Conservation (phyloP, 2,113 vertebrate species). For the Rostratula benghalensis region DNA sequence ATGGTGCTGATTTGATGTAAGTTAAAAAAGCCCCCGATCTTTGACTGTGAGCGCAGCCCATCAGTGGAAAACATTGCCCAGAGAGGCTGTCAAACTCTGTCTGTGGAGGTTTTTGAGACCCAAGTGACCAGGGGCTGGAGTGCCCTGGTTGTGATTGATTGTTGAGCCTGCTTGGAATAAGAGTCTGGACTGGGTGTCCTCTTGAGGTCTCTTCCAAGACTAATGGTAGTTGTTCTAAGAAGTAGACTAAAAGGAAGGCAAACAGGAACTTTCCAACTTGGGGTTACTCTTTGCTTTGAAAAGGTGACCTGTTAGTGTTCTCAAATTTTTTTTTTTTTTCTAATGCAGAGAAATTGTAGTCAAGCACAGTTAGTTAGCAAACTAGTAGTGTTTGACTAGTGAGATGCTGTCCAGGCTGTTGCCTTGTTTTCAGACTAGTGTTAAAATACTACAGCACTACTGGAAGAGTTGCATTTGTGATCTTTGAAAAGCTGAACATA, state of each 20-base stretch:
- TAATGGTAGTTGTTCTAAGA: neutral
- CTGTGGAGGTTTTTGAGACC: neutral
- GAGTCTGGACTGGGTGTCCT: neutral
- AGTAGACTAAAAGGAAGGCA: neutral
- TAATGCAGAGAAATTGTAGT: neutral
- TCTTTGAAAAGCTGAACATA: neutral
- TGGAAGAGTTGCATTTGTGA: neutral
- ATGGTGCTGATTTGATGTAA: neutral
- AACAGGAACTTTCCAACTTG: neutral
- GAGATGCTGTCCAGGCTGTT: neutral
- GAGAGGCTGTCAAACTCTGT: neutral
- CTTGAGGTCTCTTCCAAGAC: neutral
- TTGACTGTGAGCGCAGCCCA: neutral
- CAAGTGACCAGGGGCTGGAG: neutral
- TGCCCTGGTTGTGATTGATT: rapidly evolving
- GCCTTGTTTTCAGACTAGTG: neutral
- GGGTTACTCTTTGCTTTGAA: neutral
- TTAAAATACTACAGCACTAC: neutral
- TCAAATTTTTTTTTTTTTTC: neutral
- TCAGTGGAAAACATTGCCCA: neutral
- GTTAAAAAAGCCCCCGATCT: neutral
- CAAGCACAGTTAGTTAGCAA: neutral
- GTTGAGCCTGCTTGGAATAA: neutral
- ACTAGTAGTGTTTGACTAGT: neutral
- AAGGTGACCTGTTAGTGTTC: neutral